Evolutionary conservation across 2,888 invertebrate genomes (phyloP).

Genomic region (Macaria notata): DNA sequence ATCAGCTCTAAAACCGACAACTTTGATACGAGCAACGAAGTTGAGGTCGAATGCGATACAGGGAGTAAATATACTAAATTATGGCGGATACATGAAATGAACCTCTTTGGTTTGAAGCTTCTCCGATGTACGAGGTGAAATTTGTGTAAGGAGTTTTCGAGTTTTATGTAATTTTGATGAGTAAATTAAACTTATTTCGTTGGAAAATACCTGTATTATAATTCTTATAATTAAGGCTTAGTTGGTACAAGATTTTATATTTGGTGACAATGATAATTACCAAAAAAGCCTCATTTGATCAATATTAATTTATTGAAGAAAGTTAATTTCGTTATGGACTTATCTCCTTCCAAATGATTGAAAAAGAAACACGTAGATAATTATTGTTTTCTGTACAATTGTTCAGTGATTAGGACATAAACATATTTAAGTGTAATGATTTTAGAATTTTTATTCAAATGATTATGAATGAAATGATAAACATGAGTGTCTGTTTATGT

Average conservation of each 20-base stretch:
- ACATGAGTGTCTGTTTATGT: conserved; percentile 12
- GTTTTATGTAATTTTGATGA: too few relatives aligned
- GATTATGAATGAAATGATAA: background rate
- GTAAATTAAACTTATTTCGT: too few relatives aligned
- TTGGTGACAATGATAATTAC: too few relatives aligned
- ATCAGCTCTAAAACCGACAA: conserved; percentile 12
- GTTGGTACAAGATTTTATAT: too few relatives aligned
- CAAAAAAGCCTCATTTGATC: too few relatives aligned
- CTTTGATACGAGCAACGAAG: conserved; percentile 23
- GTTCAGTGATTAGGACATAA: too few relatives aligned
- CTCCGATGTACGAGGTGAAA: conserved; percentile 23
- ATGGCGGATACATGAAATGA: conserved; percentile 22
- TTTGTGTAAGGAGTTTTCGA: background rate
- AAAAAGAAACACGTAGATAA: background rate
- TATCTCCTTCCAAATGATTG: background rate
- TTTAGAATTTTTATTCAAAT: too few relatives aligned
- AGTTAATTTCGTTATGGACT: background rate
- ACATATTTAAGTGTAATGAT: too few relatives aligned
- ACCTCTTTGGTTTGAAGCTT: conserved; percentile 17
- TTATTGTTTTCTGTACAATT: too few relatives aligned
- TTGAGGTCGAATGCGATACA: conserved; percentile 25
- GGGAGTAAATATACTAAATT: conserved; percentile 15
- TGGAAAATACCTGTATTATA: too few relatives aligned
- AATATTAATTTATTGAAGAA: too few relatives aligned
- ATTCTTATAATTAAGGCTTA: too few relatives aligned